Percentiles rank a stretch among this genome's conserved stretches.
Conservation (phyloP, 2,113 vertebrate genomes). For the Apodemus sylvaticus region DNA sequence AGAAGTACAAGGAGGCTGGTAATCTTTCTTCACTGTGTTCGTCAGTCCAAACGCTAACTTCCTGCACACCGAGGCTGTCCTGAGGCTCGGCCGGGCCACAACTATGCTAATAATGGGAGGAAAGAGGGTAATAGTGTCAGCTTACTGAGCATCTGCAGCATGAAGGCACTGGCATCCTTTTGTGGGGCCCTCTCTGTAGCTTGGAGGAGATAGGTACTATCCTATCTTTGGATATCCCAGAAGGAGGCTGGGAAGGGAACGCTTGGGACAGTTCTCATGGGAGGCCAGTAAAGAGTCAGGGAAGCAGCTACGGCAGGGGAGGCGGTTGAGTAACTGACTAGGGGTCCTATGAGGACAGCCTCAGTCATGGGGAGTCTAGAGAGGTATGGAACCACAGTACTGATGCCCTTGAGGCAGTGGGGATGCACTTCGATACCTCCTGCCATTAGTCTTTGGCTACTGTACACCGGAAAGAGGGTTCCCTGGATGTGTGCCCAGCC, state of each 20-base stretch:
- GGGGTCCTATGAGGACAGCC: neutral
- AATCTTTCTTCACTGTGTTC: neutral
- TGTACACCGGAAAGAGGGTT: neutral
- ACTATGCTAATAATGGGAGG: neutral
- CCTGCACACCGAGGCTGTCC: neutral
- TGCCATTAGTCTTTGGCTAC: neutral
- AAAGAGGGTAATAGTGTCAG: neutral
- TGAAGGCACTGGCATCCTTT: neutral
- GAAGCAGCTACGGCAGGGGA: neutral
- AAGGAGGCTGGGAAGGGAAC: neutral
- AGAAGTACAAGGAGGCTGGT: neutral
- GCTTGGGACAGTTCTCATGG: neutral
- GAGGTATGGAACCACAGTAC: neutral
- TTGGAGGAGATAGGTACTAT: neutral
- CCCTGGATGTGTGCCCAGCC: too few species aligned
- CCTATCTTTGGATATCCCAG: neutral
- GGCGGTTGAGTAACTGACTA: neutral
- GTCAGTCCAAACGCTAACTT: neutral
- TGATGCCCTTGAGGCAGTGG: neutral
- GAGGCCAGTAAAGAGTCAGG: neutral
- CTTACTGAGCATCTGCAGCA: neutral
- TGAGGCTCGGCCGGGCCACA: neutral
- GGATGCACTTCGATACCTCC: neutral
- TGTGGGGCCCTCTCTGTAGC: neutral
- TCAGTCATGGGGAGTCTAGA: neutral